These are phyloP conservation scores for Pedicia rivosa DNA, from an alignment of 2,888 invertebrate genomes.

Conservation along the genomic window DNA sequence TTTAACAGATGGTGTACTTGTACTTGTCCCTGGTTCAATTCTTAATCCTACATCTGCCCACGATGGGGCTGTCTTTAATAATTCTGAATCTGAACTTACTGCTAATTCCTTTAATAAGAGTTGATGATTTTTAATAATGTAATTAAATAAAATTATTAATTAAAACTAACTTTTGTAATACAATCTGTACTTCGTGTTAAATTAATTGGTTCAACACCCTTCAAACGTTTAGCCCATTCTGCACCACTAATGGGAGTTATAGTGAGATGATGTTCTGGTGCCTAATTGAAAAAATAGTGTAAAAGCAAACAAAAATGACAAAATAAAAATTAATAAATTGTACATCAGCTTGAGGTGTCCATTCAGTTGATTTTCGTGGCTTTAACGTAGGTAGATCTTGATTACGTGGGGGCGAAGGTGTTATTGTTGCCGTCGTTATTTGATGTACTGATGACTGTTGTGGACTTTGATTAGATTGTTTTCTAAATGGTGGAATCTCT, in stretches of 20 bases:
- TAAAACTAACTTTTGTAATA: constrained; percentile 38
- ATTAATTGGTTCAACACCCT: constrained; percentile 38
- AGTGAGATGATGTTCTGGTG: constrained; percentile 36
- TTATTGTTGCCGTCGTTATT: constrained; percentile 5
- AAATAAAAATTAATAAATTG: constrained; percentile 29
- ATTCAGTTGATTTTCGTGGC: constrained; percentile 39
- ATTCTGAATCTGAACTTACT: constrained; percentile 25
- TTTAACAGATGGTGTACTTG: constrained; percentile 10
- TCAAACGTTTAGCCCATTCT: constrained; percentile 49
- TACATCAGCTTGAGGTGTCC: constrained; percentile 29
- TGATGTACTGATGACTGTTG: constrained; percentile 5
- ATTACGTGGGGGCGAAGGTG: constrained; percentile 25
- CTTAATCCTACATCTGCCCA: constrained; percentile 33
- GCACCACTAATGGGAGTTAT: constrained; percentile 45
- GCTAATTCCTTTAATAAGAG: constrained; percentile 24
- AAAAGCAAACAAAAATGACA: constrained; percentile 12
- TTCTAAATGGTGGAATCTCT: constrained; percentile 32
- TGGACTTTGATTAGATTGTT: constrained; percentile 18
- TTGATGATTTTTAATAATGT: not conserved
- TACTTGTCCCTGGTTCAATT: constrained; percentile 18
- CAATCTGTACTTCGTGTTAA: constrained; percentile 67
- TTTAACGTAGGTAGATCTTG: constrained; percentile 38
- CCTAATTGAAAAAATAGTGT: constrained; percentile 23
- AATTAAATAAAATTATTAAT: not conserved
- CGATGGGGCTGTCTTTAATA: constrained; percentile 39